phyloP scores from a whole-genome alignment of 1,140 invertebrate species.

The Drosophila lacteicornis region DNA sequence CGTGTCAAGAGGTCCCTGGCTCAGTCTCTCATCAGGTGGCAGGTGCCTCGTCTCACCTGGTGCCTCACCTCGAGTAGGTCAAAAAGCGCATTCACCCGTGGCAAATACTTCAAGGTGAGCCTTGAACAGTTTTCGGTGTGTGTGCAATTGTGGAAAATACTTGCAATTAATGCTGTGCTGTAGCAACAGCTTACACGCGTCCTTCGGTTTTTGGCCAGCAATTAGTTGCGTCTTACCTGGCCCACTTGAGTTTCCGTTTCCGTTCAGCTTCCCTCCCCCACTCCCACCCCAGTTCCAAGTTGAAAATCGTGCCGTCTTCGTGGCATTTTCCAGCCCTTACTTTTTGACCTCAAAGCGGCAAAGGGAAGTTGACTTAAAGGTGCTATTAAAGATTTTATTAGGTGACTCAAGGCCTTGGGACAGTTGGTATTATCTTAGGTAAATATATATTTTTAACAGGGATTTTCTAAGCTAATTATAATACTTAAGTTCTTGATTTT shows the following conservation, averaged over 20 bases:
- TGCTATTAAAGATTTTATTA: no score
- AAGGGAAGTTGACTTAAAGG: background rate
- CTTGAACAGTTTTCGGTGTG: slow-evolving; percentile 29
- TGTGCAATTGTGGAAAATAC: slow-evolving; percentile 46
- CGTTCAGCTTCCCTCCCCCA: background rate
- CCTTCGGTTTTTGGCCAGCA: slow-evolving; percentile 36
- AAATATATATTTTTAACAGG: no score
- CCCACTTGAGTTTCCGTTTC: slow-evolving; percentile 20
- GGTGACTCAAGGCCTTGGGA: no score
- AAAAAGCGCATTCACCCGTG: slow-evolving; percentile 74
- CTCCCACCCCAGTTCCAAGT: background rate
- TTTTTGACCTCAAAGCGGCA: background rate
- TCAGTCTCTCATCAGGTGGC: no score
- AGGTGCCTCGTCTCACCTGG: background rate
- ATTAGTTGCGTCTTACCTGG: slow-evolving; percentile 44
- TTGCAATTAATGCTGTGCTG: slow-evolving; percentile 48
- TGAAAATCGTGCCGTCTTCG: slow-evolving; percentile 3
- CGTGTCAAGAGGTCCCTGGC: slow-evolving; percentile 49
- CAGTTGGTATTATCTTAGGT: no score
- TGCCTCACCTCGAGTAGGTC: slow-evolving; percentile 38
- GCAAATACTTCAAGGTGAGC: slow-evolving; percentile 30
- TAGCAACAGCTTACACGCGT: slow-evolving; percentile 25
- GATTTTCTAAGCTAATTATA: no score
- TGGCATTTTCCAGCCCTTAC: background rate
- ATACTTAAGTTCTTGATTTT: no score